Conservation (phyloP, 1,140 invertebrate species). For the Drosophila miranda region DNA sequence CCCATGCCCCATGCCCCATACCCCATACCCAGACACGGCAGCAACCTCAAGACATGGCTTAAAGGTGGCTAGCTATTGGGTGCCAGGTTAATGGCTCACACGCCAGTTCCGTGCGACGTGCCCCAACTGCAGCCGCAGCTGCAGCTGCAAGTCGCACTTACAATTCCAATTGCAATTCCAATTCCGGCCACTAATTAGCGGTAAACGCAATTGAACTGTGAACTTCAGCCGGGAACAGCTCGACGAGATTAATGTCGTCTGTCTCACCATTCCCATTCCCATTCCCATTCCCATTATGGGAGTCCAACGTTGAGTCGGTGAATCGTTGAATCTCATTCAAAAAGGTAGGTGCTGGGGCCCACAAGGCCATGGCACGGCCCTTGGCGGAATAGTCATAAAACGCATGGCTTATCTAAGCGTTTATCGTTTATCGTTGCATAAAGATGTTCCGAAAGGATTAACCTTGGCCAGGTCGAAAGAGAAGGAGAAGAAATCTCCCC, state of each 20-base stretch:
- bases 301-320: no score
- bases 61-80: slow-evolving; percentile 18
- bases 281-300: no score
- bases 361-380: no score
- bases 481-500: no score
- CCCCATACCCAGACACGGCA: neutral
- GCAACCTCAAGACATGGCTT: slow-evolving; percentile 13
- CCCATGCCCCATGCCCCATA: no score
- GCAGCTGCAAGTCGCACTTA: neutral
- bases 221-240: slow-evolving; percentile 40
- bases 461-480: slow-evolving; percentile 6
- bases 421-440: slow-evolving; percentile 46
- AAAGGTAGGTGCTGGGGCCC: no score
- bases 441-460: slow-evolving; percentile 33
- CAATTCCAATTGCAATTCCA: slow-evolving; percentile 7
- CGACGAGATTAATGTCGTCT: neutral
- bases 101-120: neutral
- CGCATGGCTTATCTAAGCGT: slow-evolving; percentile 48
- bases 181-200: slow-evolving; percentile 58
- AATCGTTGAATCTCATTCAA: no score
- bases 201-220: slow-evolving; percentile 71
- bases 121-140: neutral
- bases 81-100: slow-evolving; percentile 37
- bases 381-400: slow-evolving; percentile 32
- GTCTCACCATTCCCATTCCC: neutral